Conservation (phyloP, 2,888 invertebrate genomes). For the Folsomia manolachei region DNA sequence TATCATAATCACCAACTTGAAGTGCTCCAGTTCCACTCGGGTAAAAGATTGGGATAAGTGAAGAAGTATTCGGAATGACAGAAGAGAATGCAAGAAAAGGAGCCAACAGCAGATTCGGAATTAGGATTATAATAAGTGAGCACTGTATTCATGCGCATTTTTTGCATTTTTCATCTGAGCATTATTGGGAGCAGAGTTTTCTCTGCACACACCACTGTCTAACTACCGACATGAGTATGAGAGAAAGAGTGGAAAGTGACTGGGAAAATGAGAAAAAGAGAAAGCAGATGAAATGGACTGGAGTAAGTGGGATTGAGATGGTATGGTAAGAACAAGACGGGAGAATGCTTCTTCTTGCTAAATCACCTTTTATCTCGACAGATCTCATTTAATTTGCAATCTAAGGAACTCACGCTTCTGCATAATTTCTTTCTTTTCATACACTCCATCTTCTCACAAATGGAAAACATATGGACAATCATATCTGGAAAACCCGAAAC, state of each 20-base stretch:
- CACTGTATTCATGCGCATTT: background rate
- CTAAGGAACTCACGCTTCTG: background rate
- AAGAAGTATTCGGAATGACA: no score
- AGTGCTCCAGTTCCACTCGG: no score
- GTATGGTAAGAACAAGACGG: background rate
- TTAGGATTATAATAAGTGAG: background rate
- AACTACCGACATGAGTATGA: background rate
- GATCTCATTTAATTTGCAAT: constrained; percentile 13
- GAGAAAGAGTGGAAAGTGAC: background rate
- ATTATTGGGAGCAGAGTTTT: no score
- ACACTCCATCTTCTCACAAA: background rate
- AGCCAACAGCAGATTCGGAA: background rate
- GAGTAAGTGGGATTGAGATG: constrained; percentile 1
- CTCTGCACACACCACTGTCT: background rate
- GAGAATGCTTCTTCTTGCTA: background rate
- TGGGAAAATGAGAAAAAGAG: background rate
- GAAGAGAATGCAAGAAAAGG: background rate
- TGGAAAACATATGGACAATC: no score
- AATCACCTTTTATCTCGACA: constrained; percentile 15
- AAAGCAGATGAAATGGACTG: background rate
- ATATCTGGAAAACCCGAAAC: no score
- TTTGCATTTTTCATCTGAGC: background rate
- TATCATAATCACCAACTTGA: no score
- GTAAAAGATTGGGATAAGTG: no score
- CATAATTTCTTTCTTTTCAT: constrained; percentile 4